Base-by-base conservation (phyloP, 2,888 invertebrate species). In the Dicyrtomina minuta region DNA sequence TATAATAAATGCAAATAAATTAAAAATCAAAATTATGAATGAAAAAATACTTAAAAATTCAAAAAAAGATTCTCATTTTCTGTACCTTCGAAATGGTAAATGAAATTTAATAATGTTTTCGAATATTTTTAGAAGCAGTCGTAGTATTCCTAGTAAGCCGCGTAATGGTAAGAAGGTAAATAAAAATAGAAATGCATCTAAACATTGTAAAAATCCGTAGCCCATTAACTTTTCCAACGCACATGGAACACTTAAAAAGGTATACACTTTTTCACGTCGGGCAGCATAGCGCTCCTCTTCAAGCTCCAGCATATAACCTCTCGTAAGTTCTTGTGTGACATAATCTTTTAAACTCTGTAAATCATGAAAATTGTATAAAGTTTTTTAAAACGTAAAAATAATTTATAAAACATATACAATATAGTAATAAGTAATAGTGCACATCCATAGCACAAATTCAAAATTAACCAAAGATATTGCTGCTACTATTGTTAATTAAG, bases 81-180 rank as follows among this genome's bases (percentile, higher is more conserved):
- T 41, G 13, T 46, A 51, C 51, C 17, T 51, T 61, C 68, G 39
- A 15, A 61, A 33, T 2, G 61, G 68, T 41, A 68, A 68, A 20
- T 62, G 53, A 15, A 61, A 59, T 13, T 43, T 55, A 4, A 68
- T 41, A 27, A 62, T 43, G 27, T 68, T 68, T 22, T 66, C 41
- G 4, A 70, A 44, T 15, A 87, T 89, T 22, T 91, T 81, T 72
- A 95, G 85, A 44, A 90, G 89, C 10, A 56, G 17, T 26, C 46
- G n/a, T 88, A 92, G 90, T 67, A 93, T 83, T 56, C 95, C 95
- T 82, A 97, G 86, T 43, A 92, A 80, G 81, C 97, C 94, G 77
- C 99, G 86, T 72, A 99, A 83, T 15, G 99, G 99, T 78, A 99
- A 85, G 85, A 98, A 96, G 66, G 99, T 98, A 83, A 97, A 97